Base-by-base conservation (phyloP, 2,113 vertebrate genomes). In the Theristicus caerulescens region DNA sequence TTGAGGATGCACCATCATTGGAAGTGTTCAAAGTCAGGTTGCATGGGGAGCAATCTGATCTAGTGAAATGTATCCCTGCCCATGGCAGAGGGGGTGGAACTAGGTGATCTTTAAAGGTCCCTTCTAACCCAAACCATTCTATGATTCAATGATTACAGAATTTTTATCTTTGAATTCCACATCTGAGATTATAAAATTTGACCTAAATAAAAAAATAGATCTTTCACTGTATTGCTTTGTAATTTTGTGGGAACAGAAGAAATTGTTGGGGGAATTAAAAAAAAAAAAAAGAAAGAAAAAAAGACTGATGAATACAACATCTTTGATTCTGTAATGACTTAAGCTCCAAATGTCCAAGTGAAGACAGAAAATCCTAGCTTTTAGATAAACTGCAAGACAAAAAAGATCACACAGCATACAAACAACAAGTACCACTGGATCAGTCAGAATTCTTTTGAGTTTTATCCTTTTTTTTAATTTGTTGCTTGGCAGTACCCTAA, bases 51-150 rank as follows among this genome's bases (percentile, higher is more conserved):
- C 10, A 82, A 57, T 11, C 12, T 49, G 3, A 7, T 70, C 10
- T 57, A 16, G 7, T 32, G 14, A 3, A 70, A 82, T 4, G 0
- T 29, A 12, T 47, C 16, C 5, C 12, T 54, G 13, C 1, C 5
- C 3, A 19, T 34, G 44, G 4, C 26, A 73, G n/a, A 10, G 13
- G 1, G 10, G 1, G 4, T 59, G 32, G 49, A 73, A 59, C 19
- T 65, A 31, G 12, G 20, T 7, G 1, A 42, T 59, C 16, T 70
- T 52, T 64, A 82, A 58, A 58, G 6, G 14, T 22, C 3, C 7
- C 11, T 29, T 49, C 38, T 42, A 72, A 76, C 9, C 17, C 20
- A 76, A 80, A 32, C 8, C 9, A 26, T 57, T 72, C 8, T n/a
- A 46, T 32, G 10, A 42, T 58, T 91, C 42, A 69, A 18, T 52